Conservation (phyloP, 1,140 invertebrate species). For the Sitophilus oryzae region DNA sequence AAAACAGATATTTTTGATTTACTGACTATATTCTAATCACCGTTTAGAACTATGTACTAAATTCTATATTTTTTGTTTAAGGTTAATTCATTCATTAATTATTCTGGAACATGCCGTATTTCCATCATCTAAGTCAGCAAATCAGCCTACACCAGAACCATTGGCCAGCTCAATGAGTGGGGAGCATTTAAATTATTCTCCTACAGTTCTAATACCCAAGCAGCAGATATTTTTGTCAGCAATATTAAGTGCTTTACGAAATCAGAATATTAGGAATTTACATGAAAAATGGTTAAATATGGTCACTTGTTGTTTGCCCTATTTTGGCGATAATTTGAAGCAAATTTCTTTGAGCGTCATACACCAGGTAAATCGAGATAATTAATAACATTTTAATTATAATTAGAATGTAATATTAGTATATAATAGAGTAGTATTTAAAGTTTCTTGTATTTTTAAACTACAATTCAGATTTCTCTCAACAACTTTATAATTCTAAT, state of each 20-base stretch:
- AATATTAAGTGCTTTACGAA: constrained; percentile 66
- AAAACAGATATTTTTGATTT: background rate
- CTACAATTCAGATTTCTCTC: too few relatives aligned
- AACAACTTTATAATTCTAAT: too few relatives aligned
- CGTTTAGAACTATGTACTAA: background rate
- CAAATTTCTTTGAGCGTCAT: constrained; percentile 72
- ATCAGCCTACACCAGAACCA: background rate
- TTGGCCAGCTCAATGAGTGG: constrained; percentile 36
- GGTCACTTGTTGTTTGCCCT: constrained; percentile 70
- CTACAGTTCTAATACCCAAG: constrained; percentile 64
- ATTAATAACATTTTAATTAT: background rate
- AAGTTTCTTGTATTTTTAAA: too few relatives aligned
- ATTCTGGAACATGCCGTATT: constrained; percentile 69
- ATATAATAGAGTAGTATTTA: too few relatives aligned
- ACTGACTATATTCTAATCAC: background rate
- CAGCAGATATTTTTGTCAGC: constrained; percentile 84
- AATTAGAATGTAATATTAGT: background rate
- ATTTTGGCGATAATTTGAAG: constrained; percentile 66
- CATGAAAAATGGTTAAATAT: constrained; percentile 77
- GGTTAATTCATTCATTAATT: constrained; percentile 66
- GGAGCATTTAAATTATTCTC: constrained; percentile 55
- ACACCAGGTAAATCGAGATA: constrained; percentile 51
- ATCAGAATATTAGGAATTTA: constrained; percentile 60
- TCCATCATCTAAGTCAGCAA: constrained; percentile 24
- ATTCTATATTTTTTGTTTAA: constrained; percentile 33